Base-by-base conservation (phyloP, 1,140 invertebrate genomes). In the Drosophila cardini region DNA sequence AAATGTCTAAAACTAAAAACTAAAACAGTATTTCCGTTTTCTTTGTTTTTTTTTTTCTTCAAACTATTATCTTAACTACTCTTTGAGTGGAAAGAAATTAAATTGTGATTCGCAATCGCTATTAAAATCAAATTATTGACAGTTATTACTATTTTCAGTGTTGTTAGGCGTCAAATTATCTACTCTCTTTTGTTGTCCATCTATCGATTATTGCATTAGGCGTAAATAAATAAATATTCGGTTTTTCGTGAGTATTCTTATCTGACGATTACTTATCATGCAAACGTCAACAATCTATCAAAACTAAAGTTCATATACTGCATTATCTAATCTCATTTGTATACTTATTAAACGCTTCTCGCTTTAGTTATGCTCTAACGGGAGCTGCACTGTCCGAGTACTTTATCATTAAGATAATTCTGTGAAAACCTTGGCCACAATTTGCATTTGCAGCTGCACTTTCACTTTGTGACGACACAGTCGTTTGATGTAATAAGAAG, bases 381-480 rank as follows among this genome's bases (percentile, higher is more conserved):
- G 21, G 21, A 4, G 21, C 5, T 4, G 5, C 21, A 26, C 21
- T 3, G 21, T 43, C 16, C 15, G 15, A 53, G 4, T 26, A n/a
- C n/a, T n/a, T n/a, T n/a, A n/a, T n/a, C n/a, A n/a, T n/a, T n/a
- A n/a, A 26, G 21, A 26, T 26, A 26, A 4, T 26, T 3, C 21
- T 26, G 21, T 26, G 21, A 26, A 3, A 26, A 26, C 4, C 21
- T 26, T 26, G 21, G 21, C 21, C 21, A 26, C 21, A 26, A 26
- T 26, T 13, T 40, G n/a, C 56, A 32, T 4, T 15, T 55, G 32
- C 56, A 61, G 10, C 11, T 7, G 32, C 50, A 64, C 40, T 71
- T 63, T 71, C 60, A 63, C 60, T 55, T 63, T 46, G 34, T 46
- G 34, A 26, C 21, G 21, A 26, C 21, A 26, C 4, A 26, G 21